Evolutionary conservation across 1,140 invertebrate species (phyloP), one percentile per base, ranked within the genome.

Genomic region (Bombyx mori): DNA sequence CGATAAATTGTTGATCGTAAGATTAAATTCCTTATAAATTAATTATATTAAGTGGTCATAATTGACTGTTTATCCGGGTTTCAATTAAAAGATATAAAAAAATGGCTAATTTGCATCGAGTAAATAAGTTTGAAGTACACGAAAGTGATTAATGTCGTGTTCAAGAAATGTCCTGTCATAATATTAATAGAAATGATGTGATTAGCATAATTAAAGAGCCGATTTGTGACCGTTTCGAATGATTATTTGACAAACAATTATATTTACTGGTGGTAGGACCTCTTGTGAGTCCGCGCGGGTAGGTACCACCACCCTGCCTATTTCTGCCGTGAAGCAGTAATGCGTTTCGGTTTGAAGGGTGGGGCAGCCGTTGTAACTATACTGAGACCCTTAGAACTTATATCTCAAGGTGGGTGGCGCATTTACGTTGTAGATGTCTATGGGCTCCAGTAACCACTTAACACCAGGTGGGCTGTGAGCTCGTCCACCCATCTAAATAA

Each of bases 81-180:
- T 7, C 42, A 51, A 35, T 51, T 51, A 51, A 42, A 51, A 35
- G 7, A 8, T 35, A 26, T 2, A 3, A 49, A 12, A 49, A 49
- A 49, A 48, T 52, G 42, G 46, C 26, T 56, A 56, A 60, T 60
- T 56, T 47, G 48, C 47, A 44, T 4, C 42, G 8, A 51, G 42
- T 35, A 6, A n/a, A 51, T 8, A 35, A 22, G 10, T 53, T 48
- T 61, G 44, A 54, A 57, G 50, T 55, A 62, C 26, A 45, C 53
- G 50, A 56, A 57, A 61, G 44, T 61, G 56, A 61, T 54, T 61
- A 57, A 61, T 60, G 58, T 60, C 48, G 51, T 47, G 55, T 42
- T 56, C 44, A 6, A 42, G 49, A 12, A 61, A 51, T 56, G 43
- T 44, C 47, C 44, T 61, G 59, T 61, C 59, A 61, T 6, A 61